A percentile compares a stretch with the other conserved stretches of the same genome.
Conservation (phyloP, 2,797 vertebrate genomes). For the Pteronotus mesoamericanus region DNA sequence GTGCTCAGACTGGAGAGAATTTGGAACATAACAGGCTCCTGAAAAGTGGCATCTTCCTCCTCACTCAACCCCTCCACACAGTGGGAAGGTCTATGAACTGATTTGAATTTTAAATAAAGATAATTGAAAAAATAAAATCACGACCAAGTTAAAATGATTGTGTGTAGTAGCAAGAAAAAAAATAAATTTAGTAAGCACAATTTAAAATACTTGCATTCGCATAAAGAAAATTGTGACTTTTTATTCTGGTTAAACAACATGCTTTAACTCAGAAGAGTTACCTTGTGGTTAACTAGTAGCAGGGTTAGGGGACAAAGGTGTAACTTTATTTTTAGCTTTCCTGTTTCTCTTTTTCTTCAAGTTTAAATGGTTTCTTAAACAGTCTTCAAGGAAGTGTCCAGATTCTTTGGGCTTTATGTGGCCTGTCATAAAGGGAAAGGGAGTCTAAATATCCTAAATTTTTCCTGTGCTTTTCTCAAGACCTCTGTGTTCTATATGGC, state of each 20-base stretch:
- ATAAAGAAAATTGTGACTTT: background rate
- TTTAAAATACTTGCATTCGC: background rate
- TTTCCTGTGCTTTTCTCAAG: background rate
- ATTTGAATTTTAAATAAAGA: constrained; percentile 13
- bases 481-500: background rate
- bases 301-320: background rate
- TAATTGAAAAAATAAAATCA: background rate
- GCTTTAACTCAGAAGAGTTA: background rate
- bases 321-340: background rate
- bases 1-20: background rate
- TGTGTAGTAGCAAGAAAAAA: background rate
- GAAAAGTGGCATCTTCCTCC: background rate
- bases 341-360: background rate
- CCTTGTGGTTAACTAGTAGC: background rate
- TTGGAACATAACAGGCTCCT: background rate
- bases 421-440: background rate
- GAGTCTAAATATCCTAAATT: background rate
- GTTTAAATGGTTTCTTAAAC: background rate
- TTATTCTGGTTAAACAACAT: background rate
- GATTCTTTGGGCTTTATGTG: background rate
- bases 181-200: background rate
- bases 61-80: background rate
- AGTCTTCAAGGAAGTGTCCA: background rate
- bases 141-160: background rate
- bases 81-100: background rate